phyloP scores from a whole-genome alignment of 2,888 invertebrate species.

The Stenichneumon culpator region DNA sequence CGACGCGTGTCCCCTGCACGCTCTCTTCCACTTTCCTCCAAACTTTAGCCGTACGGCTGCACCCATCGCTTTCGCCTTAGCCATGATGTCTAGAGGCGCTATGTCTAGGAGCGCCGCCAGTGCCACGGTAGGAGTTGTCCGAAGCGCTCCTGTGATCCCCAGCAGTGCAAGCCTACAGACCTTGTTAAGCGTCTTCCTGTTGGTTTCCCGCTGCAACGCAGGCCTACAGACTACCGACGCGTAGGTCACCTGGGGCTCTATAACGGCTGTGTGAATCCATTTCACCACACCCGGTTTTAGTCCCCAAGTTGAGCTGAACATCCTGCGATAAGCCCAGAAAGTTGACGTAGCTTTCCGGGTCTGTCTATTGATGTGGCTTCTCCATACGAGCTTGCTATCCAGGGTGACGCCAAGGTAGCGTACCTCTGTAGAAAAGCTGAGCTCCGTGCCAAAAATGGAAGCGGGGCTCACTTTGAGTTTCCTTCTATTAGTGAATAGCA shows the following conservation, averaged over 20 bases:
- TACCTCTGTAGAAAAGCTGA: not conserved
- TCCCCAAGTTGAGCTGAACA: slow-evolving; percentile 58
- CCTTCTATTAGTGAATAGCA: slow-evolving; percentile 6
- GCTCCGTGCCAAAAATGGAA: slow-evolving; percentile 17
- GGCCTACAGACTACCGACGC: no score
- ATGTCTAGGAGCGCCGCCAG: not conserved
- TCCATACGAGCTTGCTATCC: slow-evolving; percentile 20
- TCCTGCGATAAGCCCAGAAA: slow-evolving; percentile 46
- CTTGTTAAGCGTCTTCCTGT: no score
- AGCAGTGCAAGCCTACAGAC: no score
- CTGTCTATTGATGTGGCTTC: slow-evolving; percentile 34
- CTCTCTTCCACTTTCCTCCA: slow-evolving; percentile 17
- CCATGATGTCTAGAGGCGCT: not conserved
- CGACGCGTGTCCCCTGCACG: not conserved
- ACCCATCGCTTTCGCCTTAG: not conserved
- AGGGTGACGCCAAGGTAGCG: not conserved
- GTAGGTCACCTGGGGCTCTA: slow-evolving; percentile 1
- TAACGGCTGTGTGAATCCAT: slow-evolving; percentile 13
- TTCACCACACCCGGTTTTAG: slow-evolving; percentile 55
- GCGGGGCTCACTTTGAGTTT: slow-evolving; percentile 12
- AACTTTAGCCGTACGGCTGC: not conserved
- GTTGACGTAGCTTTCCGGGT: slow-evolving; percentile 27
- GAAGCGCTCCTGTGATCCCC: no score
- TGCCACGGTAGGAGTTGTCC: no score
- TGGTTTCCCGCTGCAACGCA: no score